phyloP scores from a whole-genome alignment of 2,797 vertebrate genomes.

The Cryptoprocta ferox region DNA sequence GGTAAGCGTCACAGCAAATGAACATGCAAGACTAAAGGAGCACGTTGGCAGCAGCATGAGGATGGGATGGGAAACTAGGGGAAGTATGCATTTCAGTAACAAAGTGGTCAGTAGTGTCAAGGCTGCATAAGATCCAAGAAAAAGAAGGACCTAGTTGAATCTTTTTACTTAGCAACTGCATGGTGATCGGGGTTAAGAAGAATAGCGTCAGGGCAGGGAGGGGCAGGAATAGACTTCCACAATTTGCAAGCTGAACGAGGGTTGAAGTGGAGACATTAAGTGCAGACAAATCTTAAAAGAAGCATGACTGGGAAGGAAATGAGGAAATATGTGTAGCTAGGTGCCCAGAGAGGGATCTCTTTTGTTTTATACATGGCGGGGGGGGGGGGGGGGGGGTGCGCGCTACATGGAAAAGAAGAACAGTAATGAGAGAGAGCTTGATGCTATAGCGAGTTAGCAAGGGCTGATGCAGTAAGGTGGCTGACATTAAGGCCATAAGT shows the following conservation, averaged over 20 bases:
- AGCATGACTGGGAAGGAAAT: background rate
- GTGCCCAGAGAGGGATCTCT: background rate
- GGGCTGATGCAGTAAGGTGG: background rate
- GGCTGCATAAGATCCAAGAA: background rate
- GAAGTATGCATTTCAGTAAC: background rate
- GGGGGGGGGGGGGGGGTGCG: background rate
- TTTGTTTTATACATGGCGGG: background rate
- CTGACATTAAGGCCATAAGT: background rate
- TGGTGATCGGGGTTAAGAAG: background rate
- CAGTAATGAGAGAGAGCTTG: background rate
- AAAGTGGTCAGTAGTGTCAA: background rate
- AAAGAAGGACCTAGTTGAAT: background rate
- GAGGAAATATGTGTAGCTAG: background rate
- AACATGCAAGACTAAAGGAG: background rate
- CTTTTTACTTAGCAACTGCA: background rate
- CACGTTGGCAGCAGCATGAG: background rate
- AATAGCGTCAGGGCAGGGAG: background rate
- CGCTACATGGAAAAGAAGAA: background rate
- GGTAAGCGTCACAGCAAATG: background rate
- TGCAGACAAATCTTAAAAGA: background rate
- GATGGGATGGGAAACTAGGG: background rate
- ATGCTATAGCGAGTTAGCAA: background rate
- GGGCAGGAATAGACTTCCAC: background rate
- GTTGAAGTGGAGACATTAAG: background rate
- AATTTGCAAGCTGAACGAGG: background rate